phyloP scores from a whole-genome alignment of 2,113 vertebrate species.

The Thomomys bottae region DNA sequence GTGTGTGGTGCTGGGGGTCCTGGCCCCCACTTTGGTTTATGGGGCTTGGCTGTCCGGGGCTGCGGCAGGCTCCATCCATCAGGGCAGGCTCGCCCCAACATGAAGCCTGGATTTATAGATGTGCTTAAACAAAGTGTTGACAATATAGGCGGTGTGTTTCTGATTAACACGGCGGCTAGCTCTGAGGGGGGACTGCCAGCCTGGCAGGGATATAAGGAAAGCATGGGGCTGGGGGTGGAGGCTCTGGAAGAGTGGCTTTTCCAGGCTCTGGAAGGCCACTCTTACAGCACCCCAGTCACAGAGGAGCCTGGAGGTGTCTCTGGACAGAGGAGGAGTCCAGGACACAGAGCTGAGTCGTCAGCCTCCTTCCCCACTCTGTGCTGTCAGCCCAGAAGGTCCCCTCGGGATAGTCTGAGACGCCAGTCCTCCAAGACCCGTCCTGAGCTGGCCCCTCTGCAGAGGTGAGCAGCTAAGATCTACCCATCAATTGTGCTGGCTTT shows the following conservation, averaged over 20 bases:
- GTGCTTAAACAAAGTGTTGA: slow-evolving; percentile 89
- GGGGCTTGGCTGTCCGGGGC: slow-evolving; percentile 84
- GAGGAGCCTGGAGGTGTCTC: background rate
- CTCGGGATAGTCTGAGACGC: too few species aligned
- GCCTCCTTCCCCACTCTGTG: too few species aligned
- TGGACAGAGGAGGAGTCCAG: background rate
- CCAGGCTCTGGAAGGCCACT: slow-evolving; percentile 71
- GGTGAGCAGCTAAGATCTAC: too few species aligned
- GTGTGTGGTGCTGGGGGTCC: too few species aligned
- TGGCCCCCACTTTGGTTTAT: slow-evolving; percentile 79
- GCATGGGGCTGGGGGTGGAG: slow-evolving; percentile 60
- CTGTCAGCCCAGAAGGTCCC: too few species aligned
- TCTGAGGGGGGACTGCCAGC: slow-evolving; percentile 82
- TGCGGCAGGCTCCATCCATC: slow-evolving; percentile 85
- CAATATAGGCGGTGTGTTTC: slow-evolving; percentile 88
- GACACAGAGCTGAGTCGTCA: too few species aligned
- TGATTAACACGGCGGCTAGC: slow-evolving; percentile 85
- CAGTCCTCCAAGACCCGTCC: too few species aligned
- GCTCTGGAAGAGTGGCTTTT: too few species aligned
- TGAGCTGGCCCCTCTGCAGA: too few species aligned
- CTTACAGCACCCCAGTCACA: too few species aligned
- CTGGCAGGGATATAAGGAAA: slow-evolving; percentile 75
- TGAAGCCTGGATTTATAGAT: slow-evolving; percentile 87
- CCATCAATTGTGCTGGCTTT: too few species aligned
- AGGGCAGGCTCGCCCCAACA: slow-evolving; percentile 83